phyloP scores from a whole-genome alignment of 2,797 vertebrate genomes.

The Pogonophryne albipinna region DNA sequence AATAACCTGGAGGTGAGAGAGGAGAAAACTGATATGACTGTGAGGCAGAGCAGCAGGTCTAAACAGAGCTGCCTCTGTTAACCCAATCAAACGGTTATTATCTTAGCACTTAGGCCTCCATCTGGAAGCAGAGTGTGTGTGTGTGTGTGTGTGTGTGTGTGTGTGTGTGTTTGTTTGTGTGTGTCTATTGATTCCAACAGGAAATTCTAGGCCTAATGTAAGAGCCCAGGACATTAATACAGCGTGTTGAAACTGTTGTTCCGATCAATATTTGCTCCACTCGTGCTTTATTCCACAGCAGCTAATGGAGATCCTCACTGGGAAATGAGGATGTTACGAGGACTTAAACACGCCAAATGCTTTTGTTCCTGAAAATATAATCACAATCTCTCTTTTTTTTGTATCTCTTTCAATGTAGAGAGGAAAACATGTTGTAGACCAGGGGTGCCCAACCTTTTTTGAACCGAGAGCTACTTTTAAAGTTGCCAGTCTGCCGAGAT shows the following conservation, averaged over 20 bases:
- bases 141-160: slow-evolving; percentile 36
- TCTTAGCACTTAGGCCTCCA: slow-evolving; percentile 71
- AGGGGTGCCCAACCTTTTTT: too few species aligned
- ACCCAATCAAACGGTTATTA: slow-evolving; percentile 78
- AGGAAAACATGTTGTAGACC: neutral
- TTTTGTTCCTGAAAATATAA: slow-evolving; percentile 10
- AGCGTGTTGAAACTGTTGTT: slow-evolving; percentile 49
- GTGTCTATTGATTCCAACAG: slow-evolving; percentile 67
- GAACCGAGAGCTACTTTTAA: too few species aligned
- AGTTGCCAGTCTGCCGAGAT: too few species aligned
- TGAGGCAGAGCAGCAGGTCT: slow-evolving; percentile 44
- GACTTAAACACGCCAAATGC: slow-evolving; percentile 6
- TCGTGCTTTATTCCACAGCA: slow-evolving; percentile 52
- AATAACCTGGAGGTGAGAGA: slow-evolving; percentile 66
- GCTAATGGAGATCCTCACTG: slow-evolving; percentile 71
- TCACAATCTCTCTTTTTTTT: slow-evolving; percentile 5
- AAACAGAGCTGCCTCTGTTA: slow-evolving; percentile 74
- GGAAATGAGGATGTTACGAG: slow-evolving; percentile 59
- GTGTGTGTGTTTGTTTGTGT: slow-evolving; percentile 30
- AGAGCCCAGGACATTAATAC: slow-evolving; percentile 69
- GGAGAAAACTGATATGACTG: slow-evolving; percentile 59
- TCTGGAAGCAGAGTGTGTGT: slow-evolving; percentile 33
- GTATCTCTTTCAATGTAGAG: neutral
- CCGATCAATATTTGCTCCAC: slow-evolving; percentile 63
- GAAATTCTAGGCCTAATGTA: slow-evolving; percentile 69